Evolutionary conservation across 2,797 vertebrate genomes (phyloP), one percentile per base, ranked within the genome.

Genomic region (Avahi laniger): DNA sequence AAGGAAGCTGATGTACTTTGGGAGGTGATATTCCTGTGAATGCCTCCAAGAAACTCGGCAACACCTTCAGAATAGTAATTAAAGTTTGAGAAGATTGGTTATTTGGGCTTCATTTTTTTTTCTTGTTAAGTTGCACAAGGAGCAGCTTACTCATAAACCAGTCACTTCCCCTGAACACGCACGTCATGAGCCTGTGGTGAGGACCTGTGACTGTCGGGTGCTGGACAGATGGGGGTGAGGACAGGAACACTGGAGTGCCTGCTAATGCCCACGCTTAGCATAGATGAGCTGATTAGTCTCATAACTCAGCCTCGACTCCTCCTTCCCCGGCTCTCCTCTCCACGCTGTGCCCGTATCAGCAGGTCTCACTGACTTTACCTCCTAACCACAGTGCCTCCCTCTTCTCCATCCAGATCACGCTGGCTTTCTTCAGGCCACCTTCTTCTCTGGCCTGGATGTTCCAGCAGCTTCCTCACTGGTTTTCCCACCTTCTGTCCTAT

Each of bases 91-190:
- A 75, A 81, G 70, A 50, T 7, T 59, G 80, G 5, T 78, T 59
- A 33, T n/a, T 87, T 87, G 78, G 73, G 18, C 28, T 93, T 81
- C 35, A 6, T 88, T 92, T 80, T 28, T 38, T 73, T 84, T 43
- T 33, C 41, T 84, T 63, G 28, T 76, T 63, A 43, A 91, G 24
- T 73, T 80, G 28, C 13, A 52, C 38, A 85, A 93, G 17, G 1
- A 93, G n/a, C 38, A 26, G 4, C n/a, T 59, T 57, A 43, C 10
- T 57, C 33, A 15, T 7, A 54, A 69, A 79, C 7, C 38, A 54
- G 10, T 61, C 52, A 43, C 30, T 52, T 57, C 35, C 52, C 43
- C 48, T 69, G 54, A 61, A 67, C 13, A 18, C 48, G 5, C 7
- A 1, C 0, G 0, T 35, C 18, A 26, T 15, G 80, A 93, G 33